Evolutionary conservation across 2,888 invertebrate species (phyloP).

Genomic region (Leptogaster cylindrica): DNA sequence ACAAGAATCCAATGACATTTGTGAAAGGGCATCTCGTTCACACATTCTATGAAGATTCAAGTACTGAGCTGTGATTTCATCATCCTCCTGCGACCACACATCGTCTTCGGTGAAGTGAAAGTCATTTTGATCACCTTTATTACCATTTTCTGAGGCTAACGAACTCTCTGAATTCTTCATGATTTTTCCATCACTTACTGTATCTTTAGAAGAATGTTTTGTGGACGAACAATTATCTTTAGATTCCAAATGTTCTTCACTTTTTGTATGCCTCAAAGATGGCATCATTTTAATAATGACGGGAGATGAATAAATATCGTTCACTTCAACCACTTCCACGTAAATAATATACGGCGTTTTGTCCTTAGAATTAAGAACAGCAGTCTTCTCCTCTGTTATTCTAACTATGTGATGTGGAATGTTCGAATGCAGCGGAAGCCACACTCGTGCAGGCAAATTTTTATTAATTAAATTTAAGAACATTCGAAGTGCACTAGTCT

Average conservation of each 20-base stretch:
- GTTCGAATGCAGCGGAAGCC: constrained; percentile 88
- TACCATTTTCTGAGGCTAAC: constrained; percentile 46
- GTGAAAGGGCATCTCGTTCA: constrained; percentile 85
- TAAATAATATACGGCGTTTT: constrained; percentile 96
- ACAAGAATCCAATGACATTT: constrained; percentile 85
- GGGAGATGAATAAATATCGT: constrained; percentile 81
- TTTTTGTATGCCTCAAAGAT: constrained; percentile 87
- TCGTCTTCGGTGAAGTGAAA: constrained; percentile 70
- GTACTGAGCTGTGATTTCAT: constrained; percentile 84
- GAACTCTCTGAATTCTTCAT: constrained; percentile 46
- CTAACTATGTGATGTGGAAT: constrained; percentile 91
- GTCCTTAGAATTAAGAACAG: constrained; percentile 94
- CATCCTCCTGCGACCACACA: constrained; percentile 94
- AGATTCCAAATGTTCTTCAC: constrained; percentile 85
- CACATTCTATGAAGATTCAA: constrained; percentile 69
- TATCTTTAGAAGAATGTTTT: constrained; percentile 53
- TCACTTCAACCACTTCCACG: constrained; percentile 91
- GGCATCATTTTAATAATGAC: constrained; percentile 90
- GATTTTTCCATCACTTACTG: background rate
- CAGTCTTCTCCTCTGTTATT: constrained; percentile 96
- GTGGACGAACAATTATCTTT: constrained; percentile 53
- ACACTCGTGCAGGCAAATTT: constrained; percentile 96
- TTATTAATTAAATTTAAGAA: constrained; percentile 93
- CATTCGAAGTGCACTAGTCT: constrained; percentile 89
- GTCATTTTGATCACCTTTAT: constrained; percentile 52